Evolutionary conservation across 2,888 invertebrate species (phyloP).

Genomic region (Acheta domesticus): DNA sequence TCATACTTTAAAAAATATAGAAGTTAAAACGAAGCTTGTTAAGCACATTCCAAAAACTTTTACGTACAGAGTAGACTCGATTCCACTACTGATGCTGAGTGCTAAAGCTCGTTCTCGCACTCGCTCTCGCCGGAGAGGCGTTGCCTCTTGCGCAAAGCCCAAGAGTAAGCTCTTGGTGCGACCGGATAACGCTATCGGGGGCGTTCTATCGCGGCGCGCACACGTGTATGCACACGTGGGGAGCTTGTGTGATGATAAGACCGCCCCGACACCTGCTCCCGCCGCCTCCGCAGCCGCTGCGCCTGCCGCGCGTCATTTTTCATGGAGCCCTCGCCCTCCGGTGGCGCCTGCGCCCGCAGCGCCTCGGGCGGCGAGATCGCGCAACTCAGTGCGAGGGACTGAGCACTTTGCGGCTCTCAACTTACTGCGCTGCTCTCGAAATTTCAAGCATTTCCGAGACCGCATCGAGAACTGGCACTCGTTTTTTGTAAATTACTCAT

Average conservation of each 20-base stretch:
- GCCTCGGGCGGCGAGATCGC: neutral
- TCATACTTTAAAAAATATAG: too few species aligned
- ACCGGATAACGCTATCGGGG: neutral
- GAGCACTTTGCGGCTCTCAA: too few species aligned
- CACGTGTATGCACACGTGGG: conserved; percentile 18
- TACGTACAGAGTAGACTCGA: too few species aligned
- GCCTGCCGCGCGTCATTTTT: neutral
- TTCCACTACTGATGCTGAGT: too few species aligned
- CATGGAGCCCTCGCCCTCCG: neutral
- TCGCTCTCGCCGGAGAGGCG: neutral
- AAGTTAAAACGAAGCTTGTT: too few species aligned
- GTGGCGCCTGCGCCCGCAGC: neutral
- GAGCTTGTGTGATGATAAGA: conserved; percentile 18
- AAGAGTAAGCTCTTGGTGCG: neutral
- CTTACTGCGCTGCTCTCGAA: too few species aligned
- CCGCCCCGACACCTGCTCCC: conserved; percentile 4
- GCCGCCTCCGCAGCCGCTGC: neutral
- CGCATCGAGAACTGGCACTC: too few species aligned
- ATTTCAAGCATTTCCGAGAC: too few species aligned
- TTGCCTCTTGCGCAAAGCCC: neutral
- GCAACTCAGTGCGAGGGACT: too few species aligned
- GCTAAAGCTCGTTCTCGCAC: too few species aligned
- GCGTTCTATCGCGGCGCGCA: conserved; percentile 18
- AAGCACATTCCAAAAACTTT: too few species aligned
- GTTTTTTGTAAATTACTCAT: too few species aligned